Evolutionary conservation across 1,140 invertebrate species (phyloP), one percentile per base, ranked within the genome.

Genomic region (Ceratina australensis): DNA sequence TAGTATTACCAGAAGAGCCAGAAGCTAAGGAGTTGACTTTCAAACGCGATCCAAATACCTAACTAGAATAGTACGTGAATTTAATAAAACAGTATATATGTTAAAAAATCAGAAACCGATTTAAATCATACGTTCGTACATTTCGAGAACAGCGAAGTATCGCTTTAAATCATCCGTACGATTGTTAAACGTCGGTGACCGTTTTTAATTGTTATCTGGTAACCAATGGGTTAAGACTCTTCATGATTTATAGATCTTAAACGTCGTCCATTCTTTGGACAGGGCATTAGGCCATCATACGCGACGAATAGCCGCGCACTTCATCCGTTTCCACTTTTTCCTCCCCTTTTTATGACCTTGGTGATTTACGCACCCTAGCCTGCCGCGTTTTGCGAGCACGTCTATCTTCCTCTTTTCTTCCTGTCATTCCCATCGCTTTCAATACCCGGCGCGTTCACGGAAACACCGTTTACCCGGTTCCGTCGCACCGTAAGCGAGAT

Each of bases 211-310:
- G 24, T 15, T 28, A 10, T 33, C 10, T 22, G 15, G n/a, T 76
- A 68, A 49, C 24, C 15, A 3, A n/a, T 33, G 22, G 16, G 28
- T 18, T 24, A 22, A 61, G 7, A 13, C 24, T 22, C 0, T 4
- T 12, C 1, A n/a, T 75, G 73, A 75, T 75, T 68, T 75, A 60
- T 18, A 0, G 4, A 13, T 26, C 33, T n/a, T 75, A 75, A 75
- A 75, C n/a, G 64, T 68, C 54, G 20, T 54, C 63, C 28, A 18
- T 24, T 15, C 54, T 57, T 26, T 24, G 7, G 22, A 3, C 0
- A 2, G 20, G 18, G 33, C 18, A 68, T 68, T 68, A 60, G 54
- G 24, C 54, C 28, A 68, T 68, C 24, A 28, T 33, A 74, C 24
- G 18, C 7, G 33, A 59, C 20, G 20, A 73, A 75, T 67, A 20